These are phyloP conservation scores for Chelon labrosus DNA, from an alignment of 2,797 vertebrate species.

Conservation along the genomic window DNA sequence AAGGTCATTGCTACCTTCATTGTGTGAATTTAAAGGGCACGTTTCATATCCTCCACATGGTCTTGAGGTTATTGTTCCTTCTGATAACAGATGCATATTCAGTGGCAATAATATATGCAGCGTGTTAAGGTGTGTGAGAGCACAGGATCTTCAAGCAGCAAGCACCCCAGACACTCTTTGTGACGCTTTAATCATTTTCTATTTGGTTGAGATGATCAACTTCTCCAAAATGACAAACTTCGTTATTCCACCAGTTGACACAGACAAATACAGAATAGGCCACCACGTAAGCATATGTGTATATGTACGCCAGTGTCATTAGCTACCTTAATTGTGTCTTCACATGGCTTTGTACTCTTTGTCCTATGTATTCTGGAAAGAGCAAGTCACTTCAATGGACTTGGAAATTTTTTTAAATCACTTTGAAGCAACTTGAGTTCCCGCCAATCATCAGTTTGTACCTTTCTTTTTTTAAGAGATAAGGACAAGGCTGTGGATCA, in stretches of 20 bases:
- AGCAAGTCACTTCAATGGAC: too few relatives aligned
- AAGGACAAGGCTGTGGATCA: conserved; percentile 31
- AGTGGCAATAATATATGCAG: conserved; percentile 1
- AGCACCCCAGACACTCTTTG: background rate
- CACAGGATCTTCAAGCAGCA: background rate
- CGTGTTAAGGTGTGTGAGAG: background rate
- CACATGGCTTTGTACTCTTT: too few relatives aligned
- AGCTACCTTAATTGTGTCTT: too few relatives aligned
- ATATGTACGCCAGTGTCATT: too few relatives aligned
- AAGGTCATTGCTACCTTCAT: conserved; percentile 34
- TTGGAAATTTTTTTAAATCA: too few relatives aligned
- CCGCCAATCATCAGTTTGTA: too few relatives aligned
- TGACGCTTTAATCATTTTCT: background rate
- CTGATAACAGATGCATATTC: conserved; percentile 30
- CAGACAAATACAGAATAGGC: too few relatives aligned
- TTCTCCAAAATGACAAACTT: background rate
- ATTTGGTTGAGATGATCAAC: background rate
- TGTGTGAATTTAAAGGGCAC: conserved; percentile 11
- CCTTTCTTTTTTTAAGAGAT: conserved; percentile 5
- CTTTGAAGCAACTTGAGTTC: too few relatives aligned
- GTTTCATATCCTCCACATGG: conserved; percentile 38
- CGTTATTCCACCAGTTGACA: too few relatives aligned
- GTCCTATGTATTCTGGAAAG: too few relatives aligned
- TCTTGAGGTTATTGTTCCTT: conserved; percentile 22
- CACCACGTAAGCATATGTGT: too few relatives aligned